phyloP scores from a whole-genome alignment of 1,140 invertebrate genomes.

The Trichonephila clavata region DNA sequence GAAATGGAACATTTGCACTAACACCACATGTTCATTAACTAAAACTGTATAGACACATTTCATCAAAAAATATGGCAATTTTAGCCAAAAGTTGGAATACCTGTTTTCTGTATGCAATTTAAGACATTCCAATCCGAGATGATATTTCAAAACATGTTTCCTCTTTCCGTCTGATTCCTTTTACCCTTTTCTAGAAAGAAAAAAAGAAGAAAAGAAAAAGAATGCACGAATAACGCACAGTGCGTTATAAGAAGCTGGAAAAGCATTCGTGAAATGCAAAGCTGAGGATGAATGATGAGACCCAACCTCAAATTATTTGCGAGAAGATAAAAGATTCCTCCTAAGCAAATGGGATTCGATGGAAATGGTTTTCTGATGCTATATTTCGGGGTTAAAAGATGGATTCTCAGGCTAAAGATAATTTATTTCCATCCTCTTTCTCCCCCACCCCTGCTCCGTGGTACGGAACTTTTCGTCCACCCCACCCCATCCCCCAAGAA shows the following conservation, averaged over 20 bases:
- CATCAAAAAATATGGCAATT: background rate
- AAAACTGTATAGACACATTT: background rate
- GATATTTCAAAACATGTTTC: slow-evolving; percentile 66
- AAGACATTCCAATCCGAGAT: slow-evolving; percentile 14
- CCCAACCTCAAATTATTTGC: slow-evolving; percentile 75
- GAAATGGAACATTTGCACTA: background rate
- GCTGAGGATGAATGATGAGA: slow-evolving; percentile 66
- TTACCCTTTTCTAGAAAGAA: background rate
- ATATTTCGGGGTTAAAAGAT: slow-evolving; percentile 77
- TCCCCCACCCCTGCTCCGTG: background rate
- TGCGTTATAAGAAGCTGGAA: slow-evolving; percentile 41
- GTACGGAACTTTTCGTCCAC: slow-evolving; percentile 18
- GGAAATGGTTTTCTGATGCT: slow-evolving; percentile 76
- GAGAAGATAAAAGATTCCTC: slow-evolving; percentile 75
- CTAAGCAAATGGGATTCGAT: slow-evolving; percentile 77
- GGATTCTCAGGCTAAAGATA: slow-evolving; percentile 60
- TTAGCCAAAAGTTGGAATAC: background rate
- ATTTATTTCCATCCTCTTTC: slow-evolving; percentile 57
- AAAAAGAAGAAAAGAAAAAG: no score
- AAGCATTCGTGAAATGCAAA: slow-evolving; percentile 71
- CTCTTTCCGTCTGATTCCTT: background rate
- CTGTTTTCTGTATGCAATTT: background rate
- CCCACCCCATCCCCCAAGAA: background rate
- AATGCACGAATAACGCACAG: background rate
- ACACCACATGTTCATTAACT: background rate